Conservation (phyloP, 2,888 invertebrate genomes). For the Pristionchus exspectatus region DNA sequence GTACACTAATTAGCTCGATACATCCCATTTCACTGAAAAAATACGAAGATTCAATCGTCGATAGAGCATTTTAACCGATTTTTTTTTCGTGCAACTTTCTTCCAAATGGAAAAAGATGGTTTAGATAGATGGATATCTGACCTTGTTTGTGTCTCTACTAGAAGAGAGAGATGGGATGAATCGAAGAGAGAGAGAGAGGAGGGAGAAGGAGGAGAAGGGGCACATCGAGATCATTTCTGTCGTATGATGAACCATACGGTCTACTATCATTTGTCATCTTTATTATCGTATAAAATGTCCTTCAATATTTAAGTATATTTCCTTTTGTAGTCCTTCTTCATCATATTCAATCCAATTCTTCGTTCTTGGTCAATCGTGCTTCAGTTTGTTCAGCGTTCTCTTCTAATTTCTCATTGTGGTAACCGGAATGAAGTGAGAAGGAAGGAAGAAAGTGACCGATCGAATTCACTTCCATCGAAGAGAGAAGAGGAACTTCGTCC, state of each 20-base stretch:
- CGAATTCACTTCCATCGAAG: neutral
- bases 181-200: neutral
- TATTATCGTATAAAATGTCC: neutral
- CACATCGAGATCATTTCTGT: neutral
- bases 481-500: slow-evolving; percentile 8
- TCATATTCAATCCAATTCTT: neutral
- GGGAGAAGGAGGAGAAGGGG: neutral
- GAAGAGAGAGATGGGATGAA: neutral
- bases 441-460: neutral
- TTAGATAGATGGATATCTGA: neutral
- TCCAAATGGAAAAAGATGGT: neutral
- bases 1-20: neutral
- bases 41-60: neutral
- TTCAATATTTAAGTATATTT: neutral
- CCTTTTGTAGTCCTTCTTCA: neutral
- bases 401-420: neutral
- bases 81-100: neutral
- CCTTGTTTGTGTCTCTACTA: slow-evolving; percentile 11
- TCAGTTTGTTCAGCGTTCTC: neutral
- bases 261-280: neutral
- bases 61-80: neutral
- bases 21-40: neutral
- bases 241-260: neutral
- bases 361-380: neutral
- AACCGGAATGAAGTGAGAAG: slow-evolving; percentile 8